Evolutionary conservation across 2,113 vertebrate genomes (phyloP).

Genomic region (Myrmecobius fasciatus): DNA sequence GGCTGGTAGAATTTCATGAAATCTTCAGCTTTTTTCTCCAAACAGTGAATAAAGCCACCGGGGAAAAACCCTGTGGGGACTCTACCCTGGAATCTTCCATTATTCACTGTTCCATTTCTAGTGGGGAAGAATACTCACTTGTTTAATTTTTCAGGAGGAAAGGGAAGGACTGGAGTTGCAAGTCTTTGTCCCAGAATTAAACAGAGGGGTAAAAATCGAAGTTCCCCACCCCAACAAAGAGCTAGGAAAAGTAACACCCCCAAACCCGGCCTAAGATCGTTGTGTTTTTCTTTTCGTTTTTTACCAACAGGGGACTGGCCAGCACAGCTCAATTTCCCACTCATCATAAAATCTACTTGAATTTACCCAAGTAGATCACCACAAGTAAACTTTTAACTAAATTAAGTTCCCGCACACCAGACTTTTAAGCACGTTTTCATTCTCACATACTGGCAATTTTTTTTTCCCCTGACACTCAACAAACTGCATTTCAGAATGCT

Average conservation of each 20-base stretch:
- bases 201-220: not conserved
- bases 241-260: not conserved
- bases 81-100: not conserved
- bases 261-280: no score
- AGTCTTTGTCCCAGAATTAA: not conserved
- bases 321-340: not conserved
- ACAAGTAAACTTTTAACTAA: no score
- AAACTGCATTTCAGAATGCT: not conserved
- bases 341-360: not conserved
- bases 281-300: not conserved
- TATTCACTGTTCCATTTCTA: not conserved
- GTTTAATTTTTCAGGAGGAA: not conserved
- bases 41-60: not conserved
- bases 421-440: not conserved
- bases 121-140: not conserved
- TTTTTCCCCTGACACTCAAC: not conserved
- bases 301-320: not conserved
- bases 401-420: no score
- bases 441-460: no score
- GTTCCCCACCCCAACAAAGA: not conserved
- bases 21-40: not conserved
- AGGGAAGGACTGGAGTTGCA: not conserved
- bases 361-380: not conserved
- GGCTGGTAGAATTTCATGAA: not conserved
- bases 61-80: not conserved